A percentile compares a stretch with the other conserved stretches of the same genome.
phyloP scores from a whole-genome alignment of 2,113 vertebrate genomes.

The Ginglymostoma cirratum region DNA sequence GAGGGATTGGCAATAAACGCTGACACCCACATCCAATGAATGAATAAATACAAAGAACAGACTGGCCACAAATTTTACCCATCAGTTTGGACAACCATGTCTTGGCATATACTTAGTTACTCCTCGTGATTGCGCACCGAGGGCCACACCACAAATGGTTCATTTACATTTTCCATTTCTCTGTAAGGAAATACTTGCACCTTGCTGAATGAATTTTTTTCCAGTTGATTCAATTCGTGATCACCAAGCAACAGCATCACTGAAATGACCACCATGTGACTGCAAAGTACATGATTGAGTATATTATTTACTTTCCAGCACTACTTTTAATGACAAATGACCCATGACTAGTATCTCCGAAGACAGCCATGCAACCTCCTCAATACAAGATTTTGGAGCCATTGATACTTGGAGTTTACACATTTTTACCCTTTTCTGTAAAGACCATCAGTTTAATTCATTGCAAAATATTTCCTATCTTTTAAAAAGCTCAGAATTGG shows the following conservation, averaged over 20 bases:
- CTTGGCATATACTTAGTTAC: background rate
- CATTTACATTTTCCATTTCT: background rate
- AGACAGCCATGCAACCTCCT: background rate
- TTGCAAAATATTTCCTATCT: background rate
- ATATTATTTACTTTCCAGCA: background rate
- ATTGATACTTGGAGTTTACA: background rate
- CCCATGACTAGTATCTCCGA: background rate
- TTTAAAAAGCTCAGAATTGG: background rate
- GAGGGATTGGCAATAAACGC: too few species aligned
- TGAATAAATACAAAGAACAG: background rate
- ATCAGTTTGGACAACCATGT: background rate
- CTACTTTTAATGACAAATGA: background rate
- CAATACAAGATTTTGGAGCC: background rate
- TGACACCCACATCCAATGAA: too few species aligned
- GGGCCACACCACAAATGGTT: background rate
- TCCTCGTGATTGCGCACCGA: background rate
- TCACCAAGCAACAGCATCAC: background rate
- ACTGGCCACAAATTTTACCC: background rate
- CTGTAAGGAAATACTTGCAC: background rate
- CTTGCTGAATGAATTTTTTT: background rate
- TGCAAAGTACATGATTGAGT: background rate
- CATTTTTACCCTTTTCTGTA: background rate
- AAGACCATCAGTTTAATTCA: background rate
- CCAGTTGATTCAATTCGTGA: background rate
- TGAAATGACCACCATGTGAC: background rate